phyloP scores from a whole-genome alignment of 2,888 invertebrate genomes.

The Protophormia terraenovae region DNA sequence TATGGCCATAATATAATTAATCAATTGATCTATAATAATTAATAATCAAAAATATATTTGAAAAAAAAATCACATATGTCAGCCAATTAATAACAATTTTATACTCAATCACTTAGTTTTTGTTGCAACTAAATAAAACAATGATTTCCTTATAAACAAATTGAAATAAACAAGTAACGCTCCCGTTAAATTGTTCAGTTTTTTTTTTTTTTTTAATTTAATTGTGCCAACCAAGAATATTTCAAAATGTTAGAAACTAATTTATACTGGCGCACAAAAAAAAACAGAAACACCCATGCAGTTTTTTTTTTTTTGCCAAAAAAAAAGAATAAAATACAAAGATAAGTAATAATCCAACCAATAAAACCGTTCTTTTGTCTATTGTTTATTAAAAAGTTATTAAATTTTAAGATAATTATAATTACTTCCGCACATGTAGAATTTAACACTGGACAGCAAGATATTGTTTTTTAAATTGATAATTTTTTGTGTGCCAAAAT shows the following conservation, averaged over 20 bases:
- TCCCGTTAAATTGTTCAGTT: slow-evolving; percentile 25
- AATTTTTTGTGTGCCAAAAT: too few relatives aligned
- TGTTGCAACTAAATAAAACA: too few relatives aligned
- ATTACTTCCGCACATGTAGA: slow-evolving; percentile 47
- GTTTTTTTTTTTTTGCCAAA: not conserved
- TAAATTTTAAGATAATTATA: slow-evolving; percentile 32
- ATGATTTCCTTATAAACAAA: slow-evolving; percentile 34
- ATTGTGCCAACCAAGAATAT: too few relatives aligned
- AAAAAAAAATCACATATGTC: not conserved
- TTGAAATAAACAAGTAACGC: slow-evolving; percentile 13
- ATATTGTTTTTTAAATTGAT: too few relatives aligned
- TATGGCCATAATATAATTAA: slow-evolving; percentile 54
- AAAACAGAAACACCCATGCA: slow-evolving; percentile 23
- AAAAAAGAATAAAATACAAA: not conserved
- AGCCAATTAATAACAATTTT: not conserved
- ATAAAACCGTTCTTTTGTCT: not conserved
- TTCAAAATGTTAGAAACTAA: not conserved
- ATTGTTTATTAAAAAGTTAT: not conserved
- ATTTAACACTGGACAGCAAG: not conserved
- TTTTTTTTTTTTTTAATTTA: not conserved
- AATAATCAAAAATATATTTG: not conserved
- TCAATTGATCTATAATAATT: slow-evolving; percentile 37
- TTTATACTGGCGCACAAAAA: slow-evolving; percentile 1
- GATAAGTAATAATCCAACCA: not conserved
- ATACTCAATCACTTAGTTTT: not conserved